phyloP scores from a whole-genome alignment of 1,140 invertebrate species.

The Manduca sexta region DNA sequence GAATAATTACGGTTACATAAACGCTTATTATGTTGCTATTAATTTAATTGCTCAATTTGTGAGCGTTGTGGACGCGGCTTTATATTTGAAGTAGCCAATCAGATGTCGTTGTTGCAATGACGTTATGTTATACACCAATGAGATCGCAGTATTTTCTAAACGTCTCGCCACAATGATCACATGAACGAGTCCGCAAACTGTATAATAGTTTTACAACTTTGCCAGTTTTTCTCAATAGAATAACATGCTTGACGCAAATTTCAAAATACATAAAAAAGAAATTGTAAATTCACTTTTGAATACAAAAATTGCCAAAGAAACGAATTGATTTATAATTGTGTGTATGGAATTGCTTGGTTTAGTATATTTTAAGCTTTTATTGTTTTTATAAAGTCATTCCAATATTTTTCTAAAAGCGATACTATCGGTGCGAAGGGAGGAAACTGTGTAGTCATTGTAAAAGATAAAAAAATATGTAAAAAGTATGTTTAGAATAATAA shows the following conservation, averaged over 20 bases:
- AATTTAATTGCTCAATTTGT: conserved; percentile 25
- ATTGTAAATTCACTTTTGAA: conserved; percentile 72
- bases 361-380: conserved; percentile 29
- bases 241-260: conserved; percentile 53
- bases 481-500: conserved; percentile 66
- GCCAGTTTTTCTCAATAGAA: conserved; percentile 64
- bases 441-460: conserved; percentile 37
- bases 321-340: conserved; percentile 44
- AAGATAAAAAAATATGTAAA: conserved; percentile 43
- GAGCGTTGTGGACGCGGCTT: conserved; percentile 1
- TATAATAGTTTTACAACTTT: conserved; percentile 56
- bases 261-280: conserved; percentile 38
- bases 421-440: conserved; percentile 47
- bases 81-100: too few relatives aligned
- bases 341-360: conserved; percentile 19
- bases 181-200: conserved; percentile 20
- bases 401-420: conserved; percentile 59
- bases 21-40: conserved; percentile 60
- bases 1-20: conserved; percentile 52
- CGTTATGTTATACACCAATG: too few relatives aligned
- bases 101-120: too few relatives aligned
- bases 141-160: too few relatives aligned
- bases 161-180: neutral
- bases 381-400: conserved; percentile 52
- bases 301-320: conserved; percentile 69